phyloP scores from a whole-genome alignment of 2,888 invertebrate genomes.

The Scaptomyza cyrtandrae region DNA sequence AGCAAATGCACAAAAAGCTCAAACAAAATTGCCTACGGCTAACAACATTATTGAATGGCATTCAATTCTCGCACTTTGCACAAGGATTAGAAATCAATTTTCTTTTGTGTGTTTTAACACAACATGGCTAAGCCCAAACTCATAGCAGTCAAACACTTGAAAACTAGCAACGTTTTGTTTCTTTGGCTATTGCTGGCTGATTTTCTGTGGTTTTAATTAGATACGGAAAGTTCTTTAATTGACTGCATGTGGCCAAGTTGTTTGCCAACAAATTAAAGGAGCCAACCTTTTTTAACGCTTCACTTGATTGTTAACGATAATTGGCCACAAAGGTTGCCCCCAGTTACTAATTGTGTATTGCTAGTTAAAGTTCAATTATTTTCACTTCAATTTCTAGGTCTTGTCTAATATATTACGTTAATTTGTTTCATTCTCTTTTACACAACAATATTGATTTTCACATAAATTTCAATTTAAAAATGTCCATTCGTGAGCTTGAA shows the following conservation, averaged over 20 bases:
- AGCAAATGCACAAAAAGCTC: slow-evolving; percentile 32
- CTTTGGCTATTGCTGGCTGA: no score
- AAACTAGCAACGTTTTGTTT: slow-evolving; percentile 37
- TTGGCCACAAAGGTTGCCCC: neutral
- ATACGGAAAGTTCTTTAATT: slow-evolving; percentile 43
- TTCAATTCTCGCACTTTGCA: slow-evolving; percentile 16
- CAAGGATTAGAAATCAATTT: slow-evolving; percentile 49
- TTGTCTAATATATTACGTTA: neutral
- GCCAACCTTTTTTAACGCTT: slow-evolving; percentile 16
- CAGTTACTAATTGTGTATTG: neutral
- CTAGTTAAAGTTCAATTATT: neutral
- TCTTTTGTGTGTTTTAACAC: slow-evolving; percentile 1
- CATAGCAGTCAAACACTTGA: neutral
- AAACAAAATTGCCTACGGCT: slow-evolving; percentile 52
- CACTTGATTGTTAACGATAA: slow-evolving; percentile 11
- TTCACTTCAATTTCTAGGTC: neutral
- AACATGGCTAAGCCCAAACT: neutral
- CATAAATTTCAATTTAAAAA: neutral
- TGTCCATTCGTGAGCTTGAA: no score
- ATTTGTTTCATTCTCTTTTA: neutral
- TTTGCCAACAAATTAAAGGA: slow-evolving; percentile 6
- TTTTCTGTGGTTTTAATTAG: slow-evolving; percentile 56
- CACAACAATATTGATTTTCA: neutral
- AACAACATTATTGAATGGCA: slow-evolving; percentile 53
- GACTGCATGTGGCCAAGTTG: neutral